These are phyloP conservation scores for Sisor rabdophorus DNA, from an alignment of 2,113 vertebrate genomes.

Conservation along the genomic window DNA sequence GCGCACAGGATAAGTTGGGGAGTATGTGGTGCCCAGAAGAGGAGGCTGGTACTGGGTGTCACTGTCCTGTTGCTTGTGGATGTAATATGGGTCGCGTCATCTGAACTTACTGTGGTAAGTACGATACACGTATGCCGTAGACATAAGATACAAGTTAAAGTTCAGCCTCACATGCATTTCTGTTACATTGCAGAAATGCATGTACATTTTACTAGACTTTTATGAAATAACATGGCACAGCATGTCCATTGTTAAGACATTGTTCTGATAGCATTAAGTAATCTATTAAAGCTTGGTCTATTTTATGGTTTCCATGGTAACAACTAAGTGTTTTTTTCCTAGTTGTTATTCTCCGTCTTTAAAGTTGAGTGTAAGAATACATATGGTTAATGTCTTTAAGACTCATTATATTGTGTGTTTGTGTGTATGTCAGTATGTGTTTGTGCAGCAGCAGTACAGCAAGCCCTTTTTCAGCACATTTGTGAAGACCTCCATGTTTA, in stretches of 20 bases:
- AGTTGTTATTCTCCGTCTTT: neutral
- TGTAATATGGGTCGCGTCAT: constrained; percentile 95
- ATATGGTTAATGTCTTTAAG: neutral
- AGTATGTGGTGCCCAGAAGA: constrained; percentile 77
- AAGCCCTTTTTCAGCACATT: constrained; percentile 99
- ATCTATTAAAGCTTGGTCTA: neutral
- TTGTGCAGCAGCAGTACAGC: constrained; percentile 84
- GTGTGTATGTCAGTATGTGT: constrained; percentile 87
- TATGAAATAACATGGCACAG: neutral
- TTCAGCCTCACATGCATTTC: neutral
- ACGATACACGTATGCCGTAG: neutral
- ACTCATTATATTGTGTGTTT: constrained; percentile 36
- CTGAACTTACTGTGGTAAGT: constrained; percentile 92
- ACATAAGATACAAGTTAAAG: neutral
- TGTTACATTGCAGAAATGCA: neutral
- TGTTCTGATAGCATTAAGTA: neutral
- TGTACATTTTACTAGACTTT: neutral
- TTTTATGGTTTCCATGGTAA: neutral
- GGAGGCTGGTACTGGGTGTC: constrained; percentile 86
- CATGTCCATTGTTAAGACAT: neutral
- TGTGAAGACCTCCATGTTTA: constrained; percentile 96
- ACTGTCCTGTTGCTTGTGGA: constrained; percentile 91
- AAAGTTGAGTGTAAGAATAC: neutral
- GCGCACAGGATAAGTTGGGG: constrained; percentile 88
- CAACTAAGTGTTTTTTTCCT: neutral